Base-by-base conservation (phyloP, 2,888 invertebrate genomes). In the Piscicola geometra region DNA sequence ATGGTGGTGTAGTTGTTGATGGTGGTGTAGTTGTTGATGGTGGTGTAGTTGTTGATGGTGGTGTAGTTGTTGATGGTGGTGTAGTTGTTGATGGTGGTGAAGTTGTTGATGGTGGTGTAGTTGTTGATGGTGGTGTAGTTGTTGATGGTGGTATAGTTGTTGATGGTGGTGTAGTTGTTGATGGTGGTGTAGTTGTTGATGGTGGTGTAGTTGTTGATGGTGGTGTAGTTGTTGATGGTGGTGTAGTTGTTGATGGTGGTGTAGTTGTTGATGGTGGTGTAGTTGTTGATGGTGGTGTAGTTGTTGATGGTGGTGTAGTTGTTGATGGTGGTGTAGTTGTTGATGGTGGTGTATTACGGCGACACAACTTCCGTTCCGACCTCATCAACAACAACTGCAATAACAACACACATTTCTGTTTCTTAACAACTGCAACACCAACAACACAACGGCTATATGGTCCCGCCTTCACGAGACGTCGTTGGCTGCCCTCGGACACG, bases 301-400 rank as follows among this genome's bases (percentile, higher is more conserved):
- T 47, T 70, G 35, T 47, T n/a, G 36, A 41, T 36, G 25, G 25
- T 35, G 47, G 18, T 35, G 25, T 47, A 41, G 25, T 15, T 47
- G 71, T n/a, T 41, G 15, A n/a, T n/a, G 33, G 68, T 35, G 52
- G 15, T 50, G 52, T n/a, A 18, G 52, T 50, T 50, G 52, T 50
- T 50, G 52, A 18, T 50, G 15, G 52, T 50, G n/a, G n/a, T n/a
- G n/a, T n/a, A n/a, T n/a, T n/a, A n/a, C n/a, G n/a, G n/a, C n/a
- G n/a, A n/a, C n/a, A n/a, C n/a, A n/a, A n/a, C n/a, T n/a, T n/a
- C n/a, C n/a, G n/a, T n/a, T n/a, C n/a, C n/a, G n/a, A n/a, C n/a
- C n/a, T n/a, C n/a, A n/a, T n/a, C n/a, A n/a, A n/a, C n/a, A n/a
- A n/a, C n/a, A n/a, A n/a, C n/a, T n/a, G n/a, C n/a, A n/a, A n/a